phyloP scores from a whole-genome alignment of 2,113 vertebrate genomes.

The Nycticorax nycticorax region DNA sequence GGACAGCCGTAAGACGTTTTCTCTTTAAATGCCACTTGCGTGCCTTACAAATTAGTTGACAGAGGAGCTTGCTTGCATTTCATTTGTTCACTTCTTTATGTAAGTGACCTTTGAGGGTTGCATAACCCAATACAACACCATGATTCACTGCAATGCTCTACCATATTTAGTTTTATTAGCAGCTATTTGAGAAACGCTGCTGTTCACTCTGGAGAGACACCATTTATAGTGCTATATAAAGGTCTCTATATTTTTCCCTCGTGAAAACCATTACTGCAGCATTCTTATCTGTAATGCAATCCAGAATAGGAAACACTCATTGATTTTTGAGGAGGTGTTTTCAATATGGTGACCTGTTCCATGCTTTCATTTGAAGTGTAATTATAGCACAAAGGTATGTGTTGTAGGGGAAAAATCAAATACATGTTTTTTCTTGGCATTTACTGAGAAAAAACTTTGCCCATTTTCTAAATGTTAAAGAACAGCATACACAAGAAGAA shows the following conservation, averaged over 20 bases:
- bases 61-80: slow-evolving; percentile 12
- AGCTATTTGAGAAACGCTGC: slow-evolving; percentile 60
- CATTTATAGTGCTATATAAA: slow-evolving; percentile 72
- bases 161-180: slow-evolving; percentile 66
- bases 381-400: slow-evolving; percentile 6
- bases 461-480: slow-evolving; percentile 1
- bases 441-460: background rate
- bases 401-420: background rate
- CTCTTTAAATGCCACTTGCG: background rate
- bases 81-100: slow-evolving; percentile 53
- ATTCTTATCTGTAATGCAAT: slow-evolving; percentile 45
- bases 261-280: slow-evolving; percentile 48
- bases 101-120: slow-evolving; percentile 67
- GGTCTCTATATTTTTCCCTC: slow-evolving; percentile 49
- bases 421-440: background rate
- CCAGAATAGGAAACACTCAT: slow-evolving; percentile 48
- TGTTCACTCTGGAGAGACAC: slow-evolving; percentile 41
- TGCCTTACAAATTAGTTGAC: slow-evolving; percentile 13
- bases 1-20: background rate
- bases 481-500: background rate
- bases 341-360: slow-evolving; percentile 32
- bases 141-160: slow-evolving; percentile 64
- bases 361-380: background rate
- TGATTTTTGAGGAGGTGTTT: slow-evolving; percentile 45
- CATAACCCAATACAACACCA: slow-evolving; percentile 33